Conservation (phyloP, 2,888 invertebrate genomes). For the Lasioglossum oenotherae region DNA sequence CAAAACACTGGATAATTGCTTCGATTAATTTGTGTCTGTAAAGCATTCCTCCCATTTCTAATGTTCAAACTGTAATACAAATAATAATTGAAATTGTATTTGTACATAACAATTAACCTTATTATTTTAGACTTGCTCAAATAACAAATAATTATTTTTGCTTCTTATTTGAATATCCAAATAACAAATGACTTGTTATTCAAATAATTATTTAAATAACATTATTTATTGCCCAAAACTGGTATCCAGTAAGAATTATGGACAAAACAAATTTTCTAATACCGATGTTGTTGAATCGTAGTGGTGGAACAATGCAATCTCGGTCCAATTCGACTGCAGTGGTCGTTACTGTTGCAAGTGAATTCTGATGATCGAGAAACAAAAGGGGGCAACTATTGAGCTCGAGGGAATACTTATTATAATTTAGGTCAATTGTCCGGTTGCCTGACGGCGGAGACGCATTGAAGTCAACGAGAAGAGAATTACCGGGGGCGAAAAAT, state of each 20-base stretch:
- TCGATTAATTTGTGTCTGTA: background rate
- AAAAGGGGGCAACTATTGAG: background rate
- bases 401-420: slow-evolving; percentile 35
- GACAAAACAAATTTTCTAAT: background rate
- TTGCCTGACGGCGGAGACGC: background rate
- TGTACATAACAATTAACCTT: no score
- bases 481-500: slow-evolving; percentile 25
- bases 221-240: no score
- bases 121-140: no score
- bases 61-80: background rate
- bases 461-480: background rate
- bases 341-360: background rate
- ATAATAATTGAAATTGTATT: no score
- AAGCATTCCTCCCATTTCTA: background rate
- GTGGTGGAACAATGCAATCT: background rate
- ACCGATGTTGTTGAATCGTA: background rate
- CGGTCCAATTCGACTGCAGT: background rate
- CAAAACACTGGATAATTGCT: background rate
- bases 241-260: background rate
- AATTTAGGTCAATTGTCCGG: slow-evolving; percentile 32
- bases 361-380: slow-evolving; percentile 12
- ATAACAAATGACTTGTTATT: no score
- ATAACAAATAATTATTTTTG: no score
- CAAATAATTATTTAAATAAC: no score
- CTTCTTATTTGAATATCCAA: no score